Conservation (phyloP, 1,140 invertebrate species). For the fruit fly (Drosophila melanogaster) region Release_6_plus_ISO1_MT NT_033779.5:13497501-13498000, state of each 20-base stretch:
- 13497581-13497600: constrained; percentile 82
- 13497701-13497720: background rate
- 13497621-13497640: constrained; percentile 81
- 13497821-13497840: constrained; percentile 84
- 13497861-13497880: constrained; percentile 83
- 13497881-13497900: constrained; percentile 74
- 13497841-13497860: constrained; percentile 75
- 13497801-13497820: constrained; percentile 84
- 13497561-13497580: constrained; percentile 82
- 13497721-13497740: constrained; percentile 23
- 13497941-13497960: constrained; percentile 23
- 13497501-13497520: constrained; percentile 87
- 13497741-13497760: constrained; percentile 79
- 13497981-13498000: constrained; percentile 73
- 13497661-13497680: constrained; percentile 70
- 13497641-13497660: constrained; percentile 82
- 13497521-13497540: constrained; percentile 87
- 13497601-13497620: constrained; percentile 84
- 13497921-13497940: background rate
- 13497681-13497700: constrained; percentile 15
- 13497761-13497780: constrained; percentile 82
- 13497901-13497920: constrained; percentile 1
- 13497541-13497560: constrained; percentile 87
- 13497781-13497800: constrained; percentile 84
- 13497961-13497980: constrained; percentile 80